phyloP scores from a whole-genome alignment of 2,113 vertebrate genomes.

The Galbula dea region DNA sequence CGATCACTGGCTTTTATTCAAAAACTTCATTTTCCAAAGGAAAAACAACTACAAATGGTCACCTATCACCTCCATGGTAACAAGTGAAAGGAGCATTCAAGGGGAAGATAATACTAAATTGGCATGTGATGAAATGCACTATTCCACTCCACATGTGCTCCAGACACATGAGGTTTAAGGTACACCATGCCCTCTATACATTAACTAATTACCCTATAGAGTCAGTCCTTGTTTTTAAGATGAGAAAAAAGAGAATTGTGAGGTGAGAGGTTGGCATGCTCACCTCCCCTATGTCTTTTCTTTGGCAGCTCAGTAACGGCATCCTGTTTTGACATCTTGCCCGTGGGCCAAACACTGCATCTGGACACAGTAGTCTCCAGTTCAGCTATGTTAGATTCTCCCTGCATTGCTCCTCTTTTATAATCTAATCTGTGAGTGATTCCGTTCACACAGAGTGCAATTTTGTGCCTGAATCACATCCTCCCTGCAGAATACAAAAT shows the following conservation, averaged over 20 bases:
- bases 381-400: neutral
- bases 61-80: slow-evolving; percentile 50
- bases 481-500: neutral
- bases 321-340: neutral
- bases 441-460: neutral
- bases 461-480: fast-evolving
- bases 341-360: fast-evolving
- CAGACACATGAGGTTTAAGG: fast-evolving
- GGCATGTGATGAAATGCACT: neutral
- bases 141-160: neutral
- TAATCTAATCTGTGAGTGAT: too few relatives aligned
- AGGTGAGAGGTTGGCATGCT: neutral
- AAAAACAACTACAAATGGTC: slow-evolving; percentile 48
- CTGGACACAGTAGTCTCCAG: fast-evolving
- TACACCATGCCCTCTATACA: neutral
- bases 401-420: neutral
- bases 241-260: neutral
- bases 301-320: neutral
- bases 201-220: neutral
- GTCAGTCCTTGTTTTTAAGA: neutral
- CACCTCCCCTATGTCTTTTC: neutral
- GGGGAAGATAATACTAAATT: neutral
- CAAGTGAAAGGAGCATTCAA: neutral
- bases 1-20: slow-evolving; percentile 74
- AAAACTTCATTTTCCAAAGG: slow-evolving; percentile 68